A percentile compares a stretch with the other conserved stretches of the same genome.
Evolutionary conservation across 1,140 invertebrate species (phyloP).

Genomic region (Pseudobourletiella spinata): DNA sequence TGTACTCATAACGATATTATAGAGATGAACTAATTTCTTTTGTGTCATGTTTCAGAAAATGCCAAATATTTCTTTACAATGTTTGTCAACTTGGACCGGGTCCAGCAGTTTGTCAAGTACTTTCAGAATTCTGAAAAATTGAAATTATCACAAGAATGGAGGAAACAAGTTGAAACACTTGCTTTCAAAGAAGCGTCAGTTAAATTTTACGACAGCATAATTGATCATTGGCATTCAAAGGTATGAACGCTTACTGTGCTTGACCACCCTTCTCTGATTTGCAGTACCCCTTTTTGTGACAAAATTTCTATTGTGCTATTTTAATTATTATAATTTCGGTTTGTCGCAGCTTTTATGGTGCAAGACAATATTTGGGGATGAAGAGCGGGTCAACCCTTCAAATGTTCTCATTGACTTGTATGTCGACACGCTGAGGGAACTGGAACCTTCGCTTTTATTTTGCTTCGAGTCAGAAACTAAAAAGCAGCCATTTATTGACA

Average conservation of each 20-base stretch:
- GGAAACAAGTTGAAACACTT: conserved; percentile 27
- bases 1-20: too few relatives aligned
- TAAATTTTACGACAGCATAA: conserved; percentile 29
- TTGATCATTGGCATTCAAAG: conserved; percentile 33
- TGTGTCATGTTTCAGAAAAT: too few relatives aligned
- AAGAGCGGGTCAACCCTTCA: conserved; percentile 2
- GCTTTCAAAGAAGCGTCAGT: conserved; percentile 29
- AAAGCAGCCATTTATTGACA: conserved; percentile 31
- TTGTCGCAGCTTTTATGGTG: conserved; percentile 35
- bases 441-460: conserved; percentile 32
- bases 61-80: conserved; percentile 32
- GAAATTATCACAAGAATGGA: conserved; percentile 32
- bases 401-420: conserved; percentile 32
- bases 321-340: not conserved
- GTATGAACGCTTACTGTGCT: conserved; percentile 13
- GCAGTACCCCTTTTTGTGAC: too few relatives aligned
- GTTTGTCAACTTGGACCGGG: conserved; percentile 32
- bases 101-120: conserved; percentile 32
- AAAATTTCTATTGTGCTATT: too few relatives aligned
- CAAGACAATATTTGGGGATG: conserved; percentile 27
- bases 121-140: conserved; percentile 35
- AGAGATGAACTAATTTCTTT: too few relatives aligned
- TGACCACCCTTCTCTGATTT: not conserved
- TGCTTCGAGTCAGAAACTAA: conserved; percentile 33
- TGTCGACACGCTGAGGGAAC: conserved; percentile 18